Evolutionary conservation across 2,113 vertebrate species (phyloP), one percentile per base, ranked within the genome.

Genomic region (Lutjanus erythropterus): DNA sequence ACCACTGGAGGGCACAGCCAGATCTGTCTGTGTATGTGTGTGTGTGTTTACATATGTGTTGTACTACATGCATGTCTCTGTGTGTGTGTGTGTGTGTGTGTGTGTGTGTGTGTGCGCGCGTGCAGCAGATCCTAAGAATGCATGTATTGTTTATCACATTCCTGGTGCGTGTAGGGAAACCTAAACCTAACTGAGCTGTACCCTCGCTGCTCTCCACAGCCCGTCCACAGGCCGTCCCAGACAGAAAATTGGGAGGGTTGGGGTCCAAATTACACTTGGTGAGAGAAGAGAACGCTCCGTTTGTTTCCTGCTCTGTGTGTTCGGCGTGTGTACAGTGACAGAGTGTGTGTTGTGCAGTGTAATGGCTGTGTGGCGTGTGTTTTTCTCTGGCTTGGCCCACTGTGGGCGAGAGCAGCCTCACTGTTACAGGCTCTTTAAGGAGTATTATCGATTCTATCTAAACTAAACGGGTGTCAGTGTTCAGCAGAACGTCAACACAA

Each of bases 231-330:
- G 69, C 85, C 49, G 88, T 85, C 86, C 86, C 90, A 95, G 94
- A 94, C 93, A 94, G 93, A 95, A 95, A 93, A 95, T 92, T 92
- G 87, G 86, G 82, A 93, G 88, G 83, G 89, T 92, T 83, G 74
- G 79, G 86, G 81, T 92, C 93, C 87, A 94, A 95, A 94, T 95
- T 93, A 92, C 80, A 87, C 91, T 92, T 39, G 73, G 85, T 85
- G 69, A 93, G 90, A 94, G 93, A 91, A 81, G 89, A 93, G 92
- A 95, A 93, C 77, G 84, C 88, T 87, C 80, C 72, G 27, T 91
- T 94, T 94, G 92, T 94, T 94, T 93, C 85, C 87, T 81, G 79
- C 52, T 64, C 79, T 56, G 80, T 75, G 74, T 91, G 75, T 88
- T 67, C 42, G 60, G 67, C 27, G 23, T 91, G 90, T 87, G 65